phyloP scores from a whole-genome alignment of 2,888 invertebrate species.

The Pharmacophagus antenor region DNA sequence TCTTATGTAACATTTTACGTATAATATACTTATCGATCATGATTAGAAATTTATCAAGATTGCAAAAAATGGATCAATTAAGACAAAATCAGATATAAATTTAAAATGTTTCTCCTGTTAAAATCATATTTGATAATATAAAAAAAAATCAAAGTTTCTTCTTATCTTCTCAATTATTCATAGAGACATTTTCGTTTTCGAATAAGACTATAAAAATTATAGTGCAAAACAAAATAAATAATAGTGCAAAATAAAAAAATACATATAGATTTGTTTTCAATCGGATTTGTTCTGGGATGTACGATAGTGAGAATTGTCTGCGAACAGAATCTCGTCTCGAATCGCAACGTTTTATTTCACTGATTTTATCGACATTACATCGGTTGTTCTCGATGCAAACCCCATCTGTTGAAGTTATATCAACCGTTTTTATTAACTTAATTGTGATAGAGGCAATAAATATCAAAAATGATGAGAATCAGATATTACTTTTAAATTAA shows the following conservation, averaged over 20 bases:
- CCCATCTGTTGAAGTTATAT: slow-evolving; percentile 2
- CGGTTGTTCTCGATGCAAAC: neutral
- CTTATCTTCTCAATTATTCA: neutral
- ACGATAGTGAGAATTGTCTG: slow-evolving; percentile 27
- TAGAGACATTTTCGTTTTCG: slow-evolving; percentile 1
- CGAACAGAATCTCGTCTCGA: slow-evolving; percentile 20
- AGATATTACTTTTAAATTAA: too few relatives aligned
- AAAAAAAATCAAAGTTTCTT: neutral
- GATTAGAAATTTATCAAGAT: too few relatives aligned
- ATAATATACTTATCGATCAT: too few relatives aligned
- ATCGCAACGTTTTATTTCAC: slow-evolving; percentile 28
- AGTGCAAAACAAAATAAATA: slow-evolving; percentile 14
- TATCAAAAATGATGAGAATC: neutral
- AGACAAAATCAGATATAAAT: neutral
- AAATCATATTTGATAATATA: too few relatives aligned
- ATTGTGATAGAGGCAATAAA: neutral
- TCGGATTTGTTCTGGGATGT: slow-evolving; percentile 20
- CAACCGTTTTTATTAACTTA: neutral
- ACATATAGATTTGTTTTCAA: slow-evolving; percentile 19
- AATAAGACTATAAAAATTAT: slow-evolving; percentile 21
- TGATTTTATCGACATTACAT: slow-evolving; percentile 18
- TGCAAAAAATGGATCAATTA: neutral
- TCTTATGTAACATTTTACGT: too few relatives aligned
- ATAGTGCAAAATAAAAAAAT: too few relatives aligned
- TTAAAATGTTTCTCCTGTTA: neutral